A percentile compares a stretch with the other conserved stretches of the same genome.
These are phyloP conservation scores for Cosmia pyralina DNA, from an alignment of 2,888 invertebrate genomes.

Conservation along the genomic window DNA sequence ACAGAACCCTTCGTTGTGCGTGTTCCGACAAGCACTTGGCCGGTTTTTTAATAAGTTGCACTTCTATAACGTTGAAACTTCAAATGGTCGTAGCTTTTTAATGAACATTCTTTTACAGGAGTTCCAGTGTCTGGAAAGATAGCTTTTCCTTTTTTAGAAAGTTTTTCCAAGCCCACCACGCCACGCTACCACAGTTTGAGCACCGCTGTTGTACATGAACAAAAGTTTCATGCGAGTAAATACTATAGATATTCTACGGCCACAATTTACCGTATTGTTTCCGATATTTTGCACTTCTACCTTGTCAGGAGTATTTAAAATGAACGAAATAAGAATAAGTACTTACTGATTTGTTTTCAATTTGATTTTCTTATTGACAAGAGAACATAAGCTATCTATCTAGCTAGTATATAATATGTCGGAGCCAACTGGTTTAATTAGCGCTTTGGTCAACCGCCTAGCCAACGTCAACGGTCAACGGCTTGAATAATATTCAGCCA, in stretches of 20 bases:
- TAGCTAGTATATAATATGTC: too few species aligned
- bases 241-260: not conserved
- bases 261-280: constrained; percentile 25
- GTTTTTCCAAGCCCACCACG: not conserved
- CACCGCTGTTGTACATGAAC: constrained; percentile 23
- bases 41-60: too few species aligned
- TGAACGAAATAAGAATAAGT: not conserved
- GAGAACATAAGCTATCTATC: not conserved
- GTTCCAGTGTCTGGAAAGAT: not conserved
- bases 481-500: too few species aligned
- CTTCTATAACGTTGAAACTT: too few species aligned
- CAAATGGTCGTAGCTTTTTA: not conserved
- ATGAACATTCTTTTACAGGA: not conserved
- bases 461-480: too few species aligned
- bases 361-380: not conserved
- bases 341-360: not conserved
- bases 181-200: not conserved
- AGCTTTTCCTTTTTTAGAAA: too few species aligned
- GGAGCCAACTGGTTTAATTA: too few species aligned
- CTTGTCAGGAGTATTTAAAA: constrained; percentile 4
- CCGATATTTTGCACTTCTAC: constrained; percentile 6
- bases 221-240: constrained; percentile 35
- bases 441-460: too few species aligned
- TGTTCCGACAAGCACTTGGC: too few species aligned
- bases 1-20: too few species aligned